Conservation (phyloP, 2,113 vertebrate genomes). For the Apteryx mantelli region DNA sequence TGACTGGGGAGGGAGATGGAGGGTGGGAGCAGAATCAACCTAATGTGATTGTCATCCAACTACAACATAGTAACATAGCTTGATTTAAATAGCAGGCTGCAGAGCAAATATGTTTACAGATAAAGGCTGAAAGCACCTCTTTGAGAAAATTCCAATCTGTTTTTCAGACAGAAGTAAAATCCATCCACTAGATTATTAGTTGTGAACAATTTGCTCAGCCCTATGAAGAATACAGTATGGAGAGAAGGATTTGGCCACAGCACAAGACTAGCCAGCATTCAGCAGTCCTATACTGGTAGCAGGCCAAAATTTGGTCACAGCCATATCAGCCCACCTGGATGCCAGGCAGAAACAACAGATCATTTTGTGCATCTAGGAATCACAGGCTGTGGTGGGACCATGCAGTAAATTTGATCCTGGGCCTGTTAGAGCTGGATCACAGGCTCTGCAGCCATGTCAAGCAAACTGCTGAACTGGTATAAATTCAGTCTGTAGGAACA, state of each 20-base stretch:
- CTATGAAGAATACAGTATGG: neutral
- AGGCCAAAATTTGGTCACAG: neutral
- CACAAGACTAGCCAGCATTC: neutral
- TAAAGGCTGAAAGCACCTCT: slow-evolving; percentile 44
- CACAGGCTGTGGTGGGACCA: accelerated
- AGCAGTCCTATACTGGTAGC: neutral
- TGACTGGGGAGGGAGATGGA: neutral
- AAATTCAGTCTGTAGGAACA: neutral
- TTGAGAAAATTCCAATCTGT: slow-evolving; percentile 54
- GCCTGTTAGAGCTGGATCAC: neutral
- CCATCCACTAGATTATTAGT: slow-evolving; percentile 24
- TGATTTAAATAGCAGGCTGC: slow-evolving; percentile 24
- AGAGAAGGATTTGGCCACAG: neutral
- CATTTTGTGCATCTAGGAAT: neutral
- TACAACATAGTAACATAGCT: neutral
- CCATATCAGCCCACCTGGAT: neutral
- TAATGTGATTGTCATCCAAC: neutral
- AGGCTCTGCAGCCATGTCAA: neutral
- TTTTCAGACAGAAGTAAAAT: slow-evolving; percentile 51
- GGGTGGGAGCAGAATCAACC: neutral
- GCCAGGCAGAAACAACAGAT: neutral
- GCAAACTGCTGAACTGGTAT: neutral
- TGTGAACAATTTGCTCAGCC: neutral
- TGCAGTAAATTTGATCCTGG: neutral
- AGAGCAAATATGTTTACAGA: slow-evolving; percentile 41